Base-by-base conservation (phyloP, 2,888 invertebrate species). In the Apodemia hepburni region DNA sequence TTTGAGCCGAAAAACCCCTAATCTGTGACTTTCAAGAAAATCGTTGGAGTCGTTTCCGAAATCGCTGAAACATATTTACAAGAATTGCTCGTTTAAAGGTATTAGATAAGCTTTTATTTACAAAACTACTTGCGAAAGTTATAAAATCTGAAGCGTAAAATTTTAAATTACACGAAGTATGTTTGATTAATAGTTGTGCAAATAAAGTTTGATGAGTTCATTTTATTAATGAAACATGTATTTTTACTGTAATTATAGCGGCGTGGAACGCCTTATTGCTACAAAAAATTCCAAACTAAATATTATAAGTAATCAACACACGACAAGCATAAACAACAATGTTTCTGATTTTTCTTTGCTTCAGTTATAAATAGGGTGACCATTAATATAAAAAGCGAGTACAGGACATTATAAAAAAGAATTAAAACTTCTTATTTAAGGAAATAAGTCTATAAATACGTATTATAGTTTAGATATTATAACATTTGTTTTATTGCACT, bases 371-470 rank as follows among this genome's bases (percentile, higher is more conserved):
- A 22, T 27, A 12, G 54, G 64, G 58, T 51, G 59, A 58, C 61
- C 62, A 65, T 67, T 63, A 64, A 68, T 42, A 35, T 18, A 49
- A 22, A 58, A 62, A 62, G 45, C 18, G 27, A 27, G 58, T 45
- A n/a, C 6, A 4, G 45, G 45, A 45, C n/a, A n/a, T 45, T 45
- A 45, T n/a, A 5, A 7, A n/a, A 45, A 7, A 45, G 45, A n/a
- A 0, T n/a, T 6, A 3, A 45, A n/a, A 45, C 2, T 6, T 45
- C 11, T n/a, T 45, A 7, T 45, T 45, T 6, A 0, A 35, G 11
- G 0, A 6, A 29, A 29, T 29, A 33, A 8, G 33, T 33, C 9
- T 33, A 9, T 7, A 9, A 2, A 33, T 33, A 9, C 9, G 9
- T 33, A 33, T 33, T 33, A 0, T 9, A 33, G 2, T 33, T 33